Base-by-base conservation (phyloP, 2,797 vertebrate species). In the Linurgus olivaceus region DNA sequence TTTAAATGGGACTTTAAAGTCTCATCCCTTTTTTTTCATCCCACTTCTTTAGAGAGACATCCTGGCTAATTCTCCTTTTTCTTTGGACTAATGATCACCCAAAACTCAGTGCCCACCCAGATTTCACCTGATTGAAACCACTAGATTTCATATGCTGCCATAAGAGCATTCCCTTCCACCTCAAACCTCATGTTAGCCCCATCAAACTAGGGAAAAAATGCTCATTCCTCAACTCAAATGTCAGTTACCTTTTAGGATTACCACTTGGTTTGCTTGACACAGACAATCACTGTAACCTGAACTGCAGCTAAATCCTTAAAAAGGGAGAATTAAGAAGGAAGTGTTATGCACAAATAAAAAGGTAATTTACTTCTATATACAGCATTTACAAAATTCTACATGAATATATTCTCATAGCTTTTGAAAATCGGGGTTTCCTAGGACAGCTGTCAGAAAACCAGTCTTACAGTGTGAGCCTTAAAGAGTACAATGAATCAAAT, bases 381-480 rank as follows among this genome's bases (percentile, higher is more conserved):
- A 95, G 15, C 40, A 93, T 66, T 86, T 78, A 68, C 19, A 84
- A 84, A 88, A 52, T 79, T 88, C 66, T 88, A 59, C 17, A 70
- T 48, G 1, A 95, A 78, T 78, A 81, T 84, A 88, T 81, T 70
- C 35, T 75, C 31, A 40, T 20, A 66, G 12, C 31, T 91, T 93
- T 84, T 40, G 55, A 70, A 81, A 90, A 81, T 75, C 35, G 13
- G 2, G 61, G 57, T 13, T 70, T 79, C 21, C 73, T 91, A 65
- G 33, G 61, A 88, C 57, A 90, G 76, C 70, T 81, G 51, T 86
- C 82, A 94, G 90, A 96, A 88, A 88, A 93, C 92, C 93, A 96
- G 86, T 95, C 93, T 96, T 96, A 93, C 90, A 94, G 74, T 90
- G 57, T 94, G 75, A 96, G 88, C 88, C 86, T 96, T 94, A 67